Evolutionary conservation across 2,888 invertebrate genomes (phyloP), one percentile per base, ranked within the genome.

Genomic region (Erebia aethiops): DNA sequence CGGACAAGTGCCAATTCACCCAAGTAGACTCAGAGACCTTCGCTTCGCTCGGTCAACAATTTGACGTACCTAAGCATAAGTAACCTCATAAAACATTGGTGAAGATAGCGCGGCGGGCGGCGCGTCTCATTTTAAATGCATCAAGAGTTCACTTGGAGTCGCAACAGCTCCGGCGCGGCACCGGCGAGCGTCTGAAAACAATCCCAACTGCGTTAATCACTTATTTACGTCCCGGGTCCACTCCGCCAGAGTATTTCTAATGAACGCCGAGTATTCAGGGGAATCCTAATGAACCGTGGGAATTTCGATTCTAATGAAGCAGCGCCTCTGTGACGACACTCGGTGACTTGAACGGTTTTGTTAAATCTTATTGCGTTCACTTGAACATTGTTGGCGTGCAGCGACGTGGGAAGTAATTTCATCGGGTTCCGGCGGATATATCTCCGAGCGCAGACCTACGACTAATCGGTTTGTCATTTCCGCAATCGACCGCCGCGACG

Each of bases 161-260:
- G 90, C 88, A 87, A 81, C 81, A 81, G 76, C 61, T 21, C 46
- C 46, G 61, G 49, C 46, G 62, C 70, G 72, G 76, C 77, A 71
- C 76, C 75, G 76, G 72, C 73, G 80, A 83, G 81, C 84, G 85
- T 84, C 87, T 87, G 88, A 91, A 91, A 92, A 92, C 92, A 93
- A 93, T 91, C 87, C 87, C 85, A 90, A 90, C 91, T 90, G 91
- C 89, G 89, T 92, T 92, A 91, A 92, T 92, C 92, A 92, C 91
- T 92, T 92, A 93, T 93, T 93, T 92, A 92, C 89, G 89, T 84
- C 87, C 84, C 80, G 82, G 83, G 88, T 88, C 89, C 90, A 84
- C 88, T 86, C 83, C 85, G 84, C 83, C 81, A 80, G 87, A 85
- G 87, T 88, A 91, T 87, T 90, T 89, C 87, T 91, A 92, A 92